Evolutionary conservation across 2,113 vertebrate species (phyloP).

Genomic region (Rhagologus leucostigma): DNA sequence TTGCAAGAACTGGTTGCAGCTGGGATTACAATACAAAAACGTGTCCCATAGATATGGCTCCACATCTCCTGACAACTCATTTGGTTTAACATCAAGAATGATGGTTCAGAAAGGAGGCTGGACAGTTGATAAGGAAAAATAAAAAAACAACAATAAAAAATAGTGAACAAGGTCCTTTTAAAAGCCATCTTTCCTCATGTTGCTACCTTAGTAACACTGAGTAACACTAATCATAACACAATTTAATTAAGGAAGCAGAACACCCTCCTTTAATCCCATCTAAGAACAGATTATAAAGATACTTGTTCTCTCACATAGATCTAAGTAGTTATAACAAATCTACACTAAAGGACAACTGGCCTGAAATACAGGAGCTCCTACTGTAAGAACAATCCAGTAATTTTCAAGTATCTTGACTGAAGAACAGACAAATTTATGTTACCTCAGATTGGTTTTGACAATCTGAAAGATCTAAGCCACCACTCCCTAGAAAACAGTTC

Average conservation of each 20-base stretch:
- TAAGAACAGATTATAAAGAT: constrained; percentile 15
- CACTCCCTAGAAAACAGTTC: neutral
- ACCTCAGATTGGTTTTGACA: neutral
- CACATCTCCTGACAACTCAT: neutral
- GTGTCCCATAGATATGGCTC: neutral
- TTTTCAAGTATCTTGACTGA: neutral
- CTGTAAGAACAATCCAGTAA: neutral
- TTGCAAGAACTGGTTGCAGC: neutral
- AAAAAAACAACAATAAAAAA: neutral
- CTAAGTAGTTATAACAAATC: neutral
- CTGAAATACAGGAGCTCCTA: neutral
- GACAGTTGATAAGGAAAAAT: neutral
- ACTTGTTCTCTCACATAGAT: neutral
- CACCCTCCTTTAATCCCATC: constrained; percentile 23
- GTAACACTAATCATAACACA: neutral
- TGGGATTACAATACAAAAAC: neutral
- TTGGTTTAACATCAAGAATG: neutral
- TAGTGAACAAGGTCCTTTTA: neutral
- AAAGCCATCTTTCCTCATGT: neutral
- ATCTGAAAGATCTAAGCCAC: neutral
- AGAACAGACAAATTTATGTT: neutral
- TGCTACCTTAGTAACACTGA: neutral
- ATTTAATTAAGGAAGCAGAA: constrained; percentile 10
- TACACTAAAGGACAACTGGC: neutral
- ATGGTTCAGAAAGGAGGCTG: neutral